A percentile compares a stretch with the other conserved stretches of the same genome.
These are phyloP conservation scores for Rhyacophila brunnea DNA, from an alignment of 1,140 invertebrate species.

Conservation along the genomic window DNA sequence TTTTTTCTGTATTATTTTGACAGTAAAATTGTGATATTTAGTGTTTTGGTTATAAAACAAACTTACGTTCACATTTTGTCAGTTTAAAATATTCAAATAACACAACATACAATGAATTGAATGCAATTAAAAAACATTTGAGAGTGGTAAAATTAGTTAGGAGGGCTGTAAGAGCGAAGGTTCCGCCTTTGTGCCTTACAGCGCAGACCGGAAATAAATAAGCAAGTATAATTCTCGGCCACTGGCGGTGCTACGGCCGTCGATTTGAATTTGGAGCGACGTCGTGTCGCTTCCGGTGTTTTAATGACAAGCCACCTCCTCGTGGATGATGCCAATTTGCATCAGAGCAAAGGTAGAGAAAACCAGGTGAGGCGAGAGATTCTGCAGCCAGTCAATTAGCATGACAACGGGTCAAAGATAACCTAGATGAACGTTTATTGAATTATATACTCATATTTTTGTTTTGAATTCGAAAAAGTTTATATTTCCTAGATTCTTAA, in stretches of 20 bases:
- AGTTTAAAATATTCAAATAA: too few relatives aligned
- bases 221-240: constrained; percentile 15
- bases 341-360: background rate
- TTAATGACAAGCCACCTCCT: constrained; percentile 3
- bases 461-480: too few relatives aligned
- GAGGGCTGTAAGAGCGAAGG: too few relatives aligned
- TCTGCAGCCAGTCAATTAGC: background rate
- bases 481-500: too few relatives aligned
- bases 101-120: too few relatives aligned
- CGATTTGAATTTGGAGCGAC: constrained; percentile 7
- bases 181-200: constrained; percentile 5
- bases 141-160: too few relatives aligned
- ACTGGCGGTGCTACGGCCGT: background rate
- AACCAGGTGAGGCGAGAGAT: background rate
- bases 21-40: too few relatives aligned
- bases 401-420: background rate
- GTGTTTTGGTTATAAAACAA: too few relatives aligned
- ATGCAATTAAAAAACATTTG: too few relatives aligned
- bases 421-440: background rate
- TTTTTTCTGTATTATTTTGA: too few relatives aligned
- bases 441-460: too few relatives aligned
- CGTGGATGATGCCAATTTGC: constrained; percentile 7
- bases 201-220: constrained; percentile 14
- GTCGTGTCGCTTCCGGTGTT: constrained; percentile 2
- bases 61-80: too few relatives aligned